Percentiles rank a stretch among this genome's conserved stretches.
These are phyloP conservation scores for Oryzias curvinotus DNA, from an alignment of 2,113 vertebrate genomes.

Conservation along the genomic window DNA sequence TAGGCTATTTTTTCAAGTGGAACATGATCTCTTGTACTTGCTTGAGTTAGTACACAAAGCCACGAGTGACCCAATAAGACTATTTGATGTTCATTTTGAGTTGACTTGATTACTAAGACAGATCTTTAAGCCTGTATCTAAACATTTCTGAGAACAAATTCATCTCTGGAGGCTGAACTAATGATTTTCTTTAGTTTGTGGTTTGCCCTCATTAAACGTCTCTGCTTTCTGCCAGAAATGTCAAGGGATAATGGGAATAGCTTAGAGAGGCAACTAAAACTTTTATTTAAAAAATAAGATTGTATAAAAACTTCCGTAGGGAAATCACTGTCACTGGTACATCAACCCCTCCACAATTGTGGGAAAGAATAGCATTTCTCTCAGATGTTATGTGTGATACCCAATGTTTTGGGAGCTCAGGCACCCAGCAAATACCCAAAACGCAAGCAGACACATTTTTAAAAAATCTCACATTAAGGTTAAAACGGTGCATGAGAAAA, in stretches of 20 bases:
- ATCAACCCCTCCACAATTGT: no score
- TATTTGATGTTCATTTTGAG: constrained; percentile 13
- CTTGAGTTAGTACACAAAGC: constrained; percentile 29
- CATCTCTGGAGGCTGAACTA: constrained; percentile 7
- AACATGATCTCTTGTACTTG: constrained; percentile 52
- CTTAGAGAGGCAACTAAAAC: not conserved
- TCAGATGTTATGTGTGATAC: no score
- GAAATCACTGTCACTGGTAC: no score
- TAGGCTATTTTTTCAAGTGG: constrained; percentile 51
- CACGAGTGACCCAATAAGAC: constrained; percentile 15
- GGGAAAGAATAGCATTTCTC: no score
- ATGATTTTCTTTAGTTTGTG: not conserved
- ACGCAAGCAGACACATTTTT: no score
- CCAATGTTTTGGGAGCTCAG: no score
- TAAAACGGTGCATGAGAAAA: no score
- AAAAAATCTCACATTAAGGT: no score
- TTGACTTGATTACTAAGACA: not conserved
- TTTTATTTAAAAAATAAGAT: no score
- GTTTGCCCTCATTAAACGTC: not conserved
- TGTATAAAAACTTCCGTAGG: no score
- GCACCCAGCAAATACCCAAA: no score
- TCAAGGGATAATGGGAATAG: not conserved
- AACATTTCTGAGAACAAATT: not conserved
- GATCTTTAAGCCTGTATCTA: not conserved
- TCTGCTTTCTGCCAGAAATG: not conserved